These are phyloP conservation scores for Blera fallax DNA, from an alignment of 2,888 invertebrate species.

Conservation along the genomic window DNA sequence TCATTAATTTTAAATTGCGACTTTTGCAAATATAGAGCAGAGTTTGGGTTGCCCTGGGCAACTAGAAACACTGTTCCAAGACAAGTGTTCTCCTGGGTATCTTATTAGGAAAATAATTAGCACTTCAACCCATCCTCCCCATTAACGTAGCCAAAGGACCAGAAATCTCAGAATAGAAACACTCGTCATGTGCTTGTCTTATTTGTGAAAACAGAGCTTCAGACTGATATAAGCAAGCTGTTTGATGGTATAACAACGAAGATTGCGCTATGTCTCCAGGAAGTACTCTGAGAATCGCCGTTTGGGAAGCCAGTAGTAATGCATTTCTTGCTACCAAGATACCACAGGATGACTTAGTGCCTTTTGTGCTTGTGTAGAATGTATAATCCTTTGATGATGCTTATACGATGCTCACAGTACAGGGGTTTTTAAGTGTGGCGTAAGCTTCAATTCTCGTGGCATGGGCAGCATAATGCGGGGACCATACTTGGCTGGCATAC, in stretches of 20 bases:
- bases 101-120: slow-evolving; percentile 24
- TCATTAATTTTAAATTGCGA: slow-evolving; percentile 5
- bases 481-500: no score
- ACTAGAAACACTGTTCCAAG: background rate
- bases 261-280: background rate
- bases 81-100: background rate
- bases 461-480: no score
- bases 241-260: slow-evolving; percentile 4
- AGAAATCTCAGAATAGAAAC: background rate
- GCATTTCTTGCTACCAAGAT: background rate
- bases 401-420: no score
- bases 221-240: background rate
- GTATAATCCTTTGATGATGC: no score
- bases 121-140: slow-evolving; percentile 13
- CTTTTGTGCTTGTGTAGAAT: no score
- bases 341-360: no score
- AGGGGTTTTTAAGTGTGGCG: no score
- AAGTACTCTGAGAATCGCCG: background rate
- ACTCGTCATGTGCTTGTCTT: slow-evolving; percentile 1
- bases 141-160: background rate
- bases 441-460: no score
- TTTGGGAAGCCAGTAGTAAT: background rate
- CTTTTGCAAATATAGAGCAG: background rate
- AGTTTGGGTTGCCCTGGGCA: slow-evolving; percentile 1
- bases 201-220: background rate